Percentiles rank a stretch among this genome's conserved stretches.
Evolutionary conservation across 2,113 vertebrate species (phyloP).

Genomic region (Prunella himalayana): DNA sequence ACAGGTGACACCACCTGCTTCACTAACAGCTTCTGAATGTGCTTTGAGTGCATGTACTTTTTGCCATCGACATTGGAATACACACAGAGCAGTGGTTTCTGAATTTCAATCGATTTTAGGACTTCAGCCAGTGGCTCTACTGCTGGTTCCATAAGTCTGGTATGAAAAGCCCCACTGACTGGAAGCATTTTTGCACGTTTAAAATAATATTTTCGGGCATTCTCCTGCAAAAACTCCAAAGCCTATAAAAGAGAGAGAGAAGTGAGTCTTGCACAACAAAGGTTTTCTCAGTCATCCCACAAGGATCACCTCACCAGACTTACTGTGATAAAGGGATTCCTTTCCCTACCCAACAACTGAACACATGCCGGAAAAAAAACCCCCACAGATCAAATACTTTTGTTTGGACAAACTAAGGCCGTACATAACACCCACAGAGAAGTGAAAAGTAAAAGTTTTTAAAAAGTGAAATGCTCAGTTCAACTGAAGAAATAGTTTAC

Average conservation of each 20-base stretch:
- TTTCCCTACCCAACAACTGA: background rate
- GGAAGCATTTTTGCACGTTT: slow-evolving; percentile 77
- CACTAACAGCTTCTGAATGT: slow-evolving; percentile 77
- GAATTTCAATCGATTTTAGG: slow-evolving; percentile 76
- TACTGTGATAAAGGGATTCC: background rate
- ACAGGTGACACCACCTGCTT: slow-evolving; percentile 89
- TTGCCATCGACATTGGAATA: slow-evolving; percentile 86
- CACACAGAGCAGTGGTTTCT: slow-evolving; percentile 81
- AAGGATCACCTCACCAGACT: background rate
- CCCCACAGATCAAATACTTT: background rate
- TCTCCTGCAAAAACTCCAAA: slow-evolving; percentile 86
- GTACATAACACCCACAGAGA: rapidly evolving
- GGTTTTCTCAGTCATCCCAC: background rate
- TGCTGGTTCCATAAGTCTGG: slow-evolving; percentile 83
- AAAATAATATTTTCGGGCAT: slow-evolving; percentile 78
- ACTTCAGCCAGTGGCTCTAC: slow-evolving; percentile 76
- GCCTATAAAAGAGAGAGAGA: slow-evolving; percentile 73
- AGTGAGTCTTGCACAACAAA: background rate
- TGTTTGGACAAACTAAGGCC: background rate
- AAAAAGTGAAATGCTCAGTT: background rate
- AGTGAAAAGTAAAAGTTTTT: background rate
- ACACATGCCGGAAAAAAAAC: background rate
- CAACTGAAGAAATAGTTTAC: background rate
- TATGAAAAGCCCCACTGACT: slow-evolving; percentile 93
- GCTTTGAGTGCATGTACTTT: slow-evolving; percentile 77